These are phyloP conservation scores for Jaculus jaculus DNA, from an alignment of 2,113 vertebrate genomes.

Conservation along the genomic window DNA sequence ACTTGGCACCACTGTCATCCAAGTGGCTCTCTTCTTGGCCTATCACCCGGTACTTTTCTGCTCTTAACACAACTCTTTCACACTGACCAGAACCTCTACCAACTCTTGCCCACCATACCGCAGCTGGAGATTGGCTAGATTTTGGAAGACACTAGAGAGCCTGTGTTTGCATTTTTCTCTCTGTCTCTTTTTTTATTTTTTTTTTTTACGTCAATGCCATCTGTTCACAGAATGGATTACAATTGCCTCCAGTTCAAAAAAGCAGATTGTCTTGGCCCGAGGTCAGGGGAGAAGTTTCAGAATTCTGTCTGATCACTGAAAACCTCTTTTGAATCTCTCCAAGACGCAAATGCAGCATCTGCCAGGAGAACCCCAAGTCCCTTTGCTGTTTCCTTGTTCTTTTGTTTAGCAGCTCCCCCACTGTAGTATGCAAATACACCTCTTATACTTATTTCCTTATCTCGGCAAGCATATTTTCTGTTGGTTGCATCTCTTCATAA, in stretches of 20 bases:
- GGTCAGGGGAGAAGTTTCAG: slow-evolving; percentile 73
- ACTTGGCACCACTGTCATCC: background rate
- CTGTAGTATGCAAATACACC: background rate
- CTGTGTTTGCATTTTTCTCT: slow-evolving; percentile 69
- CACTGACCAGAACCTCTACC: background rate
- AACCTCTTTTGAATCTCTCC: background rate
- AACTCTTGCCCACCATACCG: slow-evolving; percentile 56
- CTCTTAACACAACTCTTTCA: slow-evolving; percentile 53
- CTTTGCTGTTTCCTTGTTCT: slow-evolving; percentile 36
- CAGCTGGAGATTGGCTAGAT: slow-evolving; percentile 77
- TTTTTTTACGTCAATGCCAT: slow-evolving; percentile 75
- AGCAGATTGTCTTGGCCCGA: slow-evolving; percentile 83
- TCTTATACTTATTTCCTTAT: slow-evolving; percentile 21
- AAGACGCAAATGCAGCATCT: slow-evolving; percentile 62
- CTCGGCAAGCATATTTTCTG: background rate
- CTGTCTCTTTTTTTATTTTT: no score
- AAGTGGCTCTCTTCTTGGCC: background rate
- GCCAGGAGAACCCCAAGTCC: background rate
- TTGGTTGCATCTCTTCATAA: slow-evolving; percentile 1
- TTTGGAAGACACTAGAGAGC: slow-evolving; percentile 71
- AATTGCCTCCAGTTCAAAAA: slow-evolving; percentile 81
- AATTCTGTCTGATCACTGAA: slow-evolving; percentile 41
- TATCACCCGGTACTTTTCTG: slow-evolving; percentile 15
- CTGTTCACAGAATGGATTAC: slow-evolving; percentile 83
- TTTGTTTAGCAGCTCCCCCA: slow-evolving; percentile 9